Evolutionary conservation across 2,113 vertebrate species (phyloP).

Genomic region (Epinephelus moara): DNA sequence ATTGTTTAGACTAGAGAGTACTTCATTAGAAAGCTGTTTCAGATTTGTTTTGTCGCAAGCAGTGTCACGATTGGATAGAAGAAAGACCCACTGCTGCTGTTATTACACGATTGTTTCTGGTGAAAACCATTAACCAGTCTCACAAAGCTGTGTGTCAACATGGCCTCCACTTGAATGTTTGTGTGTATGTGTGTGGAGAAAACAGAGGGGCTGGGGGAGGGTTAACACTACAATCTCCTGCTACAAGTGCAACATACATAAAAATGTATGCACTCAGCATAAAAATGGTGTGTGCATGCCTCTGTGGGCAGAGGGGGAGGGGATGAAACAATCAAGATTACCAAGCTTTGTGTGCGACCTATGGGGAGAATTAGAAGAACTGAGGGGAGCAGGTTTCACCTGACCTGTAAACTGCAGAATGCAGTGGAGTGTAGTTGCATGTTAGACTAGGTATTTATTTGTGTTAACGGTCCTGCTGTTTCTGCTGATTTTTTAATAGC

Average conservation of each 20-base stretch:
- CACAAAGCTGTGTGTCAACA: conserved; percentile 27
- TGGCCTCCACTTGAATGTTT: conserved; percentile 26
- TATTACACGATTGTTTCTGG: conserved; percentile 5
- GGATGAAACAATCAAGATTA: conserved; percentile 26
- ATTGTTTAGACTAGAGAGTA: not conserved
- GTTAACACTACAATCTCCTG: conserved; percentile 29
- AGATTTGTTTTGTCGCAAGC: not conserved
- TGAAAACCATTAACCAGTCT: conserved; percentile 21
- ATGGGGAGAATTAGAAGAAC: not conserved
- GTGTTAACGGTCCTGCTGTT: not conserved
- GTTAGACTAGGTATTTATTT: not conserved
- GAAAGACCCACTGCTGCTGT: not conserved
- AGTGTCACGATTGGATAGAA: too few species aligned
- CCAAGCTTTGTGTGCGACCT: conserved; percentile 33
- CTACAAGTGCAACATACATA: conserved; percentile 57
- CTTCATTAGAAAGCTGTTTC: not conserved
- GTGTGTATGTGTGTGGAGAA: conserved; percentile 26
- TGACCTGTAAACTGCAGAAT: conserved; percentile 16
- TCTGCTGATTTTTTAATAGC: not conserved
- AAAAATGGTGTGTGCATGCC: conserved; percentile 58
- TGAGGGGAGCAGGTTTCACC: conserved; percentile 2
- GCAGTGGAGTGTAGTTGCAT: conserved; percentile 7
- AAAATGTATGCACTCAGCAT: conserved; percentile 69
- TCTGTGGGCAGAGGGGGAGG: conserved; percentile 41
- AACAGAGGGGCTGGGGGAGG: conserved; percentile 23